Conservation (phyloP, 2,113 vertebrate species). For the Strigops habroptila region DNA sequence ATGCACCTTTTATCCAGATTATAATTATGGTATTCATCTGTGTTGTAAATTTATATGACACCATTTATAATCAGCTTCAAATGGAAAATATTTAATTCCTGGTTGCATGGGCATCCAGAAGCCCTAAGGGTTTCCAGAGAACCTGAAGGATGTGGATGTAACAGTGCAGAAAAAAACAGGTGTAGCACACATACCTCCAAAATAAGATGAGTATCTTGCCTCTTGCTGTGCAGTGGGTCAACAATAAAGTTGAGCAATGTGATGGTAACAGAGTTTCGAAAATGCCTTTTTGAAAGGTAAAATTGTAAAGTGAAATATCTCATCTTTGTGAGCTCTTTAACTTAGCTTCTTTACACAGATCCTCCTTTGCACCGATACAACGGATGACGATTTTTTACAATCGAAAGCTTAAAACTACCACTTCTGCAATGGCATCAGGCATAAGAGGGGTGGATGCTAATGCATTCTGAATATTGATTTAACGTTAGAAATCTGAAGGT, state of each 20-base stretch:
- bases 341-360: not conserved
- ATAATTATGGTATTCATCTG: not conserved
- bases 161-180: not conserved
- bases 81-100: not conserved
- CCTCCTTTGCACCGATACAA: not conserved
- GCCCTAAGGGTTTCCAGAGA: not conserved
- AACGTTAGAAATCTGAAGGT: not conserved
- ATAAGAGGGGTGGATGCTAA: not conserved
- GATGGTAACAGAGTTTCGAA: not conserved
- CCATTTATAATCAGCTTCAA: not conserved
- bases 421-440: not conserved
- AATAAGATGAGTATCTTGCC: not conserved
- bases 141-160: not conserved
- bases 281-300: not conserved
- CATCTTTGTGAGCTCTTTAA: not conserved
- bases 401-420: not conserved
- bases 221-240: not conserved
- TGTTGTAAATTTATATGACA: not conserved
- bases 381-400: not conserved
- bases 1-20: not conserved
- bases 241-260: not conserved
- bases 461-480: not conserved
- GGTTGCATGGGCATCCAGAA: not conserved
- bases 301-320: not conserved
- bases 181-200: not conserved